These are phyloP conservation scores for Anoura caudifer DNA, from an alignment of 2,113 vertebrate species.

Conservation along the genomic window DNA sequence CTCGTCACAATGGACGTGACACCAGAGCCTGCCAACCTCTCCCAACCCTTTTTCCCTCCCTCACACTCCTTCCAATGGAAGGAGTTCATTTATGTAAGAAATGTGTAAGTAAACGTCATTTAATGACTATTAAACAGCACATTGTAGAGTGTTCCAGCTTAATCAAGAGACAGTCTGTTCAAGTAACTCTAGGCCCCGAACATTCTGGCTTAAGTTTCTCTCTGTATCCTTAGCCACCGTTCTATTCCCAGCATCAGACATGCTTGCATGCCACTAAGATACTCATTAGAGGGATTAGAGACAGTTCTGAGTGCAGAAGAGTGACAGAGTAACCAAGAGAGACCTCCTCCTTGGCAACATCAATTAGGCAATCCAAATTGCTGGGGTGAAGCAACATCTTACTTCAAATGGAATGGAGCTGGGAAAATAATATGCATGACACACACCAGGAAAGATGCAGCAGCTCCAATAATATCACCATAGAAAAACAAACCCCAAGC, in stretches of 20 bases:
- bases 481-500: not conserved
- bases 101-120: not conserved
- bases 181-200: not conserved
- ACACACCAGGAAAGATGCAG: not conserved
- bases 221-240: not conserved
- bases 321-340: not conserved
- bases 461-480: not conserved
- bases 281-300: conserved; percentile 1
- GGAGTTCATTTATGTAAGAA: not conserved
- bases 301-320: not conserved
- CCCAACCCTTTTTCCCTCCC: not conserved
- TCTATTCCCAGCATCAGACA: not conserved
- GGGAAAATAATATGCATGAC: not conserved
- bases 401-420: conserved; percentile 4
- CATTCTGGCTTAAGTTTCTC: not conserved
- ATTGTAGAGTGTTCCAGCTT: not conserved
- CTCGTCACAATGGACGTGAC: not conserved
- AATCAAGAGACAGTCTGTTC: not conserved
- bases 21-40: not conserved
- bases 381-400: not conserved
- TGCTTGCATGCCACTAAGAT: not conserved
- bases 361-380: not conserved
- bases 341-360: conserved; percentile 10
- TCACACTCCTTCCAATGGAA: not conserved
- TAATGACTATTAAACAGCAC: not conserved